Conservation (phyloP, 2,888 invertebrate genomes). For the Ophonus ardosiacus region DNA sequence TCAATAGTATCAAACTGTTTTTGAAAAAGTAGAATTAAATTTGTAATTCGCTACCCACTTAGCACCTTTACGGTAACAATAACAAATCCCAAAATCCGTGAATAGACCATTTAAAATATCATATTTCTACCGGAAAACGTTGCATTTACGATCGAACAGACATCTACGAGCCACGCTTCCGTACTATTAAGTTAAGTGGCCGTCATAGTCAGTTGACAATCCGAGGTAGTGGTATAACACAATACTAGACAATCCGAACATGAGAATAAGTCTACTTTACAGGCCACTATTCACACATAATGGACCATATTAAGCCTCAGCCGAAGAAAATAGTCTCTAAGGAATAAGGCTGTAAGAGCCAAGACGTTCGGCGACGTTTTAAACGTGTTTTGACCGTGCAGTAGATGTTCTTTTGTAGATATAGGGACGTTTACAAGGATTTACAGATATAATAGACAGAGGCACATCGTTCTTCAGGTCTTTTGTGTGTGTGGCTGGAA, state of each 20-base stretch:
- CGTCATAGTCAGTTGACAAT: constrained; percentile 71
- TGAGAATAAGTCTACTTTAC: constrained; percentile 69
- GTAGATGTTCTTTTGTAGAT: constrained; percentile 63
- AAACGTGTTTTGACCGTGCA: constrained; percentile 63
- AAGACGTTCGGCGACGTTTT: constrained; percentile 50
- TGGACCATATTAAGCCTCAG: constrained; percentile 70
- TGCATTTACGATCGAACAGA: constrained; percentile 48
- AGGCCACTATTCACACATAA: constrained; percentile 71
- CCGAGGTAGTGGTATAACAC: constrained; percentile 65
- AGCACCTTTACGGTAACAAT: constrained; percentile 12
- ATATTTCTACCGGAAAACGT: constrained; percentile 60
- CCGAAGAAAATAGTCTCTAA: constrained; percentile 54
- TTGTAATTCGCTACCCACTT: constrained; percentile 13
- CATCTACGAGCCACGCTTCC: constrained; percentile 52
- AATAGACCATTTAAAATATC: constrained; percentile 60
- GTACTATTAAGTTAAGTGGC: constrained; percentile 73
- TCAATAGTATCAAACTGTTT: neutral
- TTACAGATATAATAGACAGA: constrained; percentile 62
- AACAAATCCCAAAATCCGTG: constrained; percentile 22
- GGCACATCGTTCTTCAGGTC: constrained; percentile 22
- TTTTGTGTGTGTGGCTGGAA: constrained; percentile 35
- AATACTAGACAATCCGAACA: constrained; percentile 71
- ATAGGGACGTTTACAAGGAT: constrained; percentile 63
- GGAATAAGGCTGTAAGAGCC: neutral
- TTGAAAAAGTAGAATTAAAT: neutral